Evolutionary conservation across 2,888 invertebrate species (phyloP).

Genomic region (Drosophila engyochracea): DNA sequence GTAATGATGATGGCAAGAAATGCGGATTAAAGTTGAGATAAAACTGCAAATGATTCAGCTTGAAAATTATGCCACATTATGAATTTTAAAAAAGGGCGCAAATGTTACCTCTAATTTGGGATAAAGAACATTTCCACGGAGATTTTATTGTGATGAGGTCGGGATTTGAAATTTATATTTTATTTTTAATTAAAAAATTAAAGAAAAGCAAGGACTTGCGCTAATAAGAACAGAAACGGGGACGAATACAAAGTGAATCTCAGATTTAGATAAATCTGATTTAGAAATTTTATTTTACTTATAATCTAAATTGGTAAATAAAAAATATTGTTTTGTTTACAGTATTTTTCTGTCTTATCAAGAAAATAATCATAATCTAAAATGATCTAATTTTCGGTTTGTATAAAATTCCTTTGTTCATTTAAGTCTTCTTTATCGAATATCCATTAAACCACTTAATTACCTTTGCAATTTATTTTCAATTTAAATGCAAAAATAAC

Average conservation of each 20-base stretch:
- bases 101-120: neutral
- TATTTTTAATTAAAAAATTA: slow-evolving; percentile 5
- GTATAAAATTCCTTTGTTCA: neutral
- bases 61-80: slow-evolving; percentile 14
- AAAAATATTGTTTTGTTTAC: neutral
- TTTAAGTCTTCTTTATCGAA: neutral
- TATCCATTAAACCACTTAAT: neutral
- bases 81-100: slow-evolving; percentile 11
- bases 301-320: neutral
- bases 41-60: slow-evolving; percentile 6
- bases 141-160: neutral
- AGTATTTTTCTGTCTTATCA: no score
- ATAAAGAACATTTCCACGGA: neutral
- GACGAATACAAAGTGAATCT: neutral
- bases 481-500: neutral
- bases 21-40: slow-evolving; percentile 6
- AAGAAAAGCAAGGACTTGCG: neutral
- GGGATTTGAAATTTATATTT: neutral
- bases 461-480: neutral
- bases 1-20: slow-evolving; percentile 27
- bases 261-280: neutral
- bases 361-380: neutral
- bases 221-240: neutral
- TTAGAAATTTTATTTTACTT: neutral
- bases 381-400: neutral